Evolutionary conservation across 1,140 invertebrate species (phyloP).

Genomic region (Parapsyche elsis): DNA sequence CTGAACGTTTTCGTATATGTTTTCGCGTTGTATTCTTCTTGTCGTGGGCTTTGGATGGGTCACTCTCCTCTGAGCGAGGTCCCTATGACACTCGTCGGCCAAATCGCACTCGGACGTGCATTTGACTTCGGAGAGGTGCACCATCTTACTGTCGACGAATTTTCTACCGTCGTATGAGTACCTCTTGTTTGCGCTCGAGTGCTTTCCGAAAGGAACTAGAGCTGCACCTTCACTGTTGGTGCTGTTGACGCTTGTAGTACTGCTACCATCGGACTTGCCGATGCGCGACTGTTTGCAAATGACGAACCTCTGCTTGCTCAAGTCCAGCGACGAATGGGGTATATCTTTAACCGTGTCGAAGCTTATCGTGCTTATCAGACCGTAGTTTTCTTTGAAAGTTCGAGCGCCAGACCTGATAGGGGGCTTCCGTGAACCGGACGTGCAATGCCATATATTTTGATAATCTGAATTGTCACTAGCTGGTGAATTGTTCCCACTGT

Average conservation of each 20-base stretch:
- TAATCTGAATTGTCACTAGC: slow-evolving; percentile 51
- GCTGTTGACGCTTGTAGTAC: slow-evolving; percentile 31
- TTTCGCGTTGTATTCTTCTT: neutral
- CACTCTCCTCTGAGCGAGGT: slow-evolving; percentile 15
- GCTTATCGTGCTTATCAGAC: slow-evolving; percentile 52
- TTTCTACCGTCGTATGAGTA: slow-evolving; percentile 45
- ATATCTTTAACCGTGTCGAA: slow-evolving; percentile 52
- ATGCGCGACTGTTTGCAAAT: slow-evolving; percentile 59
- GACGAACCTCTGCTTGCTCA: slow-evolving; percentile 44
- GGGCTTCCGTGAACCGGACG: slow-evolving; percentile 42
- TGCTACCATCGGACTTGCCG: slow-evolving; percentile 31
- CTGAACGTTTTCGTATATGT: slow-evolving; percentile 31
- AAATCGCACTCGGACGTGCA: slow-evolving; percentile 55
- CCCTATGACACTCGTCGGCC: slow-evolving; percentile 51
- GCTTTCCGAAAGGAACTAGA: slow-evolving; percentile 20
- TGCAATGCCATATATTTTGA: slow-evolving; percentile 54
- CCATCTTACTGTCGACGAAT: slow-evolving; percentile 63
- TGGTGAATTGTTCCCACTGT: slow-evolving; percentile 53
- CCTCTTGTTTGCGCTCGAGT: neutral
- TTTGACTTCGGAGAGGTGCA: slow-evolving; percentile 60
- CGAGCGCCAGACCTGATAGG: slow-evolving; percentile 7
- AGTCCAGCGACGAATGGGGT: slow-evolving; percentile 42
- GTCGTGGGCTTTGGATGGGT: neutral
- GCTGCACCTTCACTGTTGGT: slow-evolving; percentile 59
- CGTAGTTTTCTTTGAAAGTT: slow-evolving; percentile 51